These are phyloP conservation scores for Megaceryle alcyon DNA, from an alignment of 2,797 vertebrate species.

Conservation along the genomic window DNA sequence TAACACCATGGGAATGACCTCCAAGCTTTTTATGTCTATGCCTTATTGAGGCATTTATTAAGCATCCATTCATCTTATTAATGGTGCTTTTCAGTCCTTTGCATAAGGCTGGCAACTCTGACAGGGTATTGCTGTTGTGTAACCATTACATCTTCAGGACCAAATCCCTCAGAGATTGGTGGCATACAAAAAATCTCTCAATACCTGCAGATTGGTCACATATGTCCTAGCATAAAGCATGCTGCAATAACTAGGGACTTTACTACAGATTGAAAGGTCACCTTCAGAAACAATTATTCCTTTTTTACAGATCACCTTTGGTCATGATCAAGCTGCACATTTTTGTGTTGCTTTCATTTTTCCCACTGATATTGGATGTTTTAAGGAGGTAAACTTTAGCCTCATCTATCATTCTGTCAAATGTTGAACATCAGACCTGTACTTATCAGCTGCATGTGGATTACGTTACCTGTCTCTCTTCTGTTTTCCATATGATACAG, in stretches of 20 bases:
- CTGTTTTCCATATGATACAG: constrained; percentile 29
- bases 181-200: neutral
- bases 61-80: neutral
- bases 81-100: neutral
- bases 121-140: neutral
- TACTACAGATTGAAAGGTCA: neutral
- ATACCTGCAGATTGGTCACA: neutral
- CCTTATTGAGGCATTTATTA: neutral
- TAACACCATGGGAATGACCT: neutral
- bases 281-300: neutral
- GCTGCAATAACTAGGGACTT: neutral
- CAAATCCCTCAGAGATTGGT: neutral
- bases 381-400: neutral
- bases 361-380: neutral
- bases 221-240: neutral
- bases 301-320: neutral
- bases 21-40: neutral
- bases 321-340: neutral
- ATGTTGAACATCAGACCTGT: neutral
- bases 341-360: neutral
- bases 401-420: neutral
- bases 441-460: constrained; percentile 13
- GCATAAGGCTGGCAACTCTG: neutral
- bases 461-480: constrained; percentile 30
- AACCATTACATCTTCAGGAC: neutral